phyloP scores from a whole-genome alignment of 2,797 vertebrate genomes.

The Moxostoma hubbsi region DNA sequence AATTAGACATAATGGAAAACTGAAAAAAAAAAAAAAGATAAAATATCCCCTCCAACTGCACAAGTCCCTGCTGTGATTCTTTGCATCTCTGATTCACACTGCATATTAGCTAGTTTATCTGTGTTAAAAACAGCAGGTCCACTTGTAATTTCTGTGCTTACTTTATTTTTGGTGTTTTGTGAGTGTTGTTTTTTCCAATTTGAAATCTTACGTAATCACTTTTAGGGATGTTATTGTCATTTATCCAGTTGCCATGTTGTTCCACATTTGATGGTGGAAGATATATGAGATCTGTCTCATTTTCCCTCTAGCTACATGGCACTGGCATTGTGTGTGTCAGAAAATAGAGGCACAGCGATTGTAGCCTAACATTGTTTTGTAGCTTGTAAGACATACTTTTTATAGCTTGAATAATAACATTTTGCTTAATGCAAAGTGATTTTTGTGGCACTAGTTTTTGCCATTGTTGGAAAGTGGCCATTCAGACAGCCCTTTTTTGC shows the following conservation, averaged over 20 bases:
- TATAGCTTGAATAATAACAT: slow-evolving; percentile 4
- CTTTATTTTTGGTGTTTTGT: neutral
- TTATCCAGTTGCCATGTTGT: slow-evolving; percentile 13
- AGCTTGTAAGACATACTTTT: slow-evolving; percentile 6
- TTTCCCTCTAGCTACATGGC: slow-evolving; percentile 5
- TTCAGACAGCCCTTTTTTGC: neutral
- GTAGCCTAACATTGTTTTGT: slow-evolving; percentile 22
- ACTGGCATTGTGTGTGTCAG: slow-evolving; percentile 16
- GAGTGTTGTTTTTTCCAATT: neutral
- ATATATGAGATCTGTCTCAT: slow-evolving; percentile 42
- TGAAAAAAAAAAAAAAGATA: neutral
- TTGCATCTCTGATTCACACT: neutral
- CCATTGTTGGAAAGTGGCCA: neutral
- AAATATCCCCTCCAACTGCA: neutral
- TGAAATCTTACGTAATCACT: slow-evolving; percentile 27
- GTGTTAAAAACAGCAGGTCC: slow-evolving; percentile 25
- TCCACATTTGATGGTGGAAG: slow-evolving; percentile 20
- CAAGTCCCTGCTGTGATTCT: neutral
- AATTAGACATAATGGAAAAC: slow-evolving; percentile 54
- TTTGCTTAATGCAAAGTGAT: slow-evolving; percentile 9
- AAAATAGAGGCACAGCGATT: slow-evolving; percentile 21
- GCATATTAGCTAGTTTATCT: slow-evolving; percentile 16
- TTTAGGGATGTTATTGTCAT: slow-evolving; percentile 7
- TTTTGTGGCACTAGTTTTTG: slow-evolving; percentile 1
- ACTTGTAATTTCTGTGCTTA: slow-evolving; percentile 4